Percentiles rank a stretch among this genome's conserved stretches.
These are phyloP conservation scores for Phenganax stokvisi DNA, from an alignment of 92 coral and sea anemone genomes.

Conservation along the genomic window DNA sequence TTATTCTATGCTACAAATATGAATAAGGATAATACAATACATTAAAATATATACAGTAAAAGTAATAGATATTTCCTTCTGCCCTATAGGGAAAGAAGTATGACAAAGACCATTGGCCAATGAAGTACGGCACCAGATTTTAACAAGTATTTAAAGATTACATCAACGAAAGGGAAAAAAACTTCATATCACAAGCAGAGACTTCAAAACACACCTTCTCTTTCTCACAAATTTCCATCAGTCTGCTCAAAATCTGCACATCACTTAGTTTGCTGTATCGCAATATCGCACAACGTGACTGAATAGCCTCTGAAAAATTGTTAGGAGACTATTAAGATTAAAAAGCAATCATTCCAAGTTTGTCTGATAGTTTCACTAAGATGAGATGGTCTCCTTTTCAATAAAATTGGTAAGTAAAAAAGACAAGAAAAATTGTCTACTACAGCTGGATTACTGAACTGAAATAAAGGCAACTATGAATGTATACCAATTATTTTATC, in stretches of 20 bases:
- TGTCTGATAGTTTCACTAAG: too few relatives aligned
- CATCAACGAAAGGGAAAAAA: background rate
- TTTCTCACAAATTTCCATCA: constrained; percentile 84
- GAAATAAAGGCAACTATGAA: background rate
- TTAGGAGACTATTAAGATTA: background rate
- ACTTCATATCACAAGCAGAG: background rate
- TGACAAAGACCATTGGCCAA: too few relatives aligned
- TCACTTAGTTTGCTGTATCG: constrained; percentile 84
- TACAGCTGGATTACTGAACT: background rate
- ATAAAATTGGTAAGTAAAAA: too few relatives aligned
- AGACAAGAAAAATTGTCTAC: background rate
- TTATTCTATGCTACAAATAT: background rate
- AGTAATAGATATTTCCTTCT: too few relatives aligned
- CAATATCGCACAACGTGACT: constrained; percentile 94
- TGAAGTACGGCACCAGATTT: background rate
- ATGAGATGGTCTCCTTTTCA: background rate
- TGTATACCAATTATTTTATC: constrained; percentile 93
- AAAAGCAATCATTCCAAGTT: background rate
- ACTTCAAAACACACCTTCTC: constrained; percentile 61
- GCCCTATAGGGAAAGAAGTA: too few relatives aligned
- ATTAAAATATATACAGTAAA: too few relatives aligned
- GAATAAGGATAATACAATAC: background rate
- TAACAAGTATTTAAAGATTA: too few relatives aligned
- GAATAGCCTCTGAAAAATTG: constrained; percentile 80
- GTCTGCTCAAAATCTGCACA: constrained; percentile 77